Evolutionary conservation across 2,113 vertebrate genomes (phyloP).

Genomic region (Gopherus flavomarginatus): DNA sequence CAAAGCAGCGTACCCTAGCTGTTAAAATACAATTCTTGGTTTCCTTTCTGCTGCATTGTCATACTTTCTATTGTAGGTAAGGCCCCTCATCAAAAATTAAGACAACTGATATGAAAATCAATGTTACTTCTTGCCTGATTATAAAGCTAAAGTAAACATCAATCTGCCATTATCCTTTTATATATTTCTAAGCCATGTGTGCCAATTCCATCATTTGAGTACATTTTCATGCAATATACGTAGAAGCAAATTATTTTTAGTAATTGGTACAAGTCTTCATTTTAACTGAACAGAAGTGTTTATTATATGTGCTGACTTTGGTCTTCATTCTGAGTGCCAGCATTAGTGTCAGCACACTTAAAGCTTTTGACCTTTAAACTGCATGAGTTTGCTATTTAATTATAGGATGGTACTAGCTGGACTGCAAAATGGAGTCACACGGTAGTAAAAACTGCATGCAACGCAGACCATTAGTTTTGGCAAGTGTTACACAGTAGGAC

Average conservation of each 20-base stretch:
- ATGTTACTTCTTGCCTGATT: background rate
- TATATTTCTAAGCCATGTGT: background rate
- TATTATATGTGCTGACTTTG: background rate
- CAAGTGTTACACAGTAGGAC: slow-evolving; percentile 35
- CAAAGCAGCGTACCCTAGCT: background rate
- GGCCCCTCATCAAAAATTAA: background rate
- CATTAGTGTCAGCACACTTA: slow-evolving; percentile 48
- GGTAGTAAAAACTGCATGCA: slow-evolving; percentile 23
- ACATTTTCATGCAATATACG: background rate
- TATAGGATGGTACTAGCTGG: slow-evolving; percentile 13
- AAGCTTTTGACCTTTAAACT: slow-evolving; percentile 60
- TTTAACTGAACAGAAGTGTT: background rate
- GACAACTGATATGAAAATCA: background rate
- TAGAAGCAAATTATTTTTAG: background rate
- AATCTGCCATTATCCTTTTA: background rate
- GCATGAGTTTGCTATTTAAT: slow-evolving; percentile 64
- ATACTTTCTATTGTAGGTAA: background rate
- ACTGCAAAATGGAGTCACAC: slow-evolving; percentile 38
- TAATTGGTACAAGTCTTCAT: background rate
- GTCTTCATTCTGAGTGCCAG: background rate
- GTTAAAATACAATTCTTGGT: background rate
- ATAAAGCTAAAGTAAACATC: background rate
- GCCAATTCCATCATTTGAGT: background rate
- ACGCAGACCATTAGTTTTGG: slow-evolving; percentile 27
- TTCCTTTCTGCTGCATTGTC: no score